Conservation (phyloP, 1,140 invertebrate species). For the Drosophila tsacasi region DNA sequence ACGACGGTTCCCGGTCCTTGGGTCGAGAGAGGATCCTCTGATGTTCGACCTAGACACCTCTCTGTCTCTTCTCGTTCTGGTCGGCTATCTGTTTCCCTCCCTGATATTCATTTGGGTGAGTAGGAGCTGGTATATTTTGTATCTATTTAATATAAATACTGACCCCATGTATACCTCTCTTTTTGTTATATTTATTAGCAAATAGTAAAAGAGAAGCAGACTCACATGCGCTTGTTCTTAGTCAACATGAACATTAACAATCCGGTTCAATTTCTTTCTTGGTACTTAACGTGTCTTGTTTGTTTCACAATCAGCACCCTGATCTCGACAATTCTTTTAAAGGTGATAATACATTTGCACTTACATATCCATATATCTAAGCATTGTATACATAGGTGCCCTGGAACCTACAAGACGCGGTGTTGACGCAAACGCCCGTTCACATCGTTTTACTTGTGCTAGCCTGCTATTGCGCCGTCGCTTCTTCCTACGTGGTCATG, state of each 20-base stretch:
- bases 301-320: slow-evolving; percentile 37
- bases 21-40: slow-evolving; percentile 32
- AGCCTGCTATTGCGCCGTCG: slow-evolving; percentile 37
- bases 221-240: slow-evolving; percentile 42
- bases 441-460: slow-evolving; percentile 40
- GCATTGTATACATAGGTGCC: slow-evolving; percentile 38
- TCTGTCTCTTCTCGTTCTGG: slow-evolving; percentile 41
- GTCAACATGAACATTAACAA: slow-evolving; percentile 71
- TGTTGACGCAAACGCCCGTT: slow-evolving; percentile 54
- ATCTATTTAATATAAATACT: neutral
- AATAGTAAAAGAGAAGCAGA: slow-evolving; percentile 58
- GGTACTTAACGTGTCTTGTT: slow-evolving; percentile 46
- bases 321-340: slow-evolving; percentile 6
- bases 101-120: slow-evolving; percentile 59
- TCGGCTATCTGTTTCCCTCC: slow-evolving; percentile 62
- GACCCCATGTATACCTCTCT: neutral
- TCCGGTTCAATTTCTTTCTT: slow-evolving; percentile 43
- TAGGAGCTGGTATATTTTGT: neutral
- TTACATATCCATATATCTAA: neutral
- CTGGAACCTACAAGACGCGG: slow-evolving; percentile 41
- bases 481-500: slow-evolving; percentile 46
- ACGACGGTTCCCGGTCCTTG: slow-evolving; percentile 57
- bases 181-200: slow-evolving; percentile 27
- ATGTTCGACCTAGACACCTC: slow-evolving; percentile 13
- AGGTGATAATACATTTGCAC: slow-evolving; percentile 39